phyloP scores from a whole-genome alignment of 2,113 vertebrate genomes.

The Sapajus apella region DNA sequence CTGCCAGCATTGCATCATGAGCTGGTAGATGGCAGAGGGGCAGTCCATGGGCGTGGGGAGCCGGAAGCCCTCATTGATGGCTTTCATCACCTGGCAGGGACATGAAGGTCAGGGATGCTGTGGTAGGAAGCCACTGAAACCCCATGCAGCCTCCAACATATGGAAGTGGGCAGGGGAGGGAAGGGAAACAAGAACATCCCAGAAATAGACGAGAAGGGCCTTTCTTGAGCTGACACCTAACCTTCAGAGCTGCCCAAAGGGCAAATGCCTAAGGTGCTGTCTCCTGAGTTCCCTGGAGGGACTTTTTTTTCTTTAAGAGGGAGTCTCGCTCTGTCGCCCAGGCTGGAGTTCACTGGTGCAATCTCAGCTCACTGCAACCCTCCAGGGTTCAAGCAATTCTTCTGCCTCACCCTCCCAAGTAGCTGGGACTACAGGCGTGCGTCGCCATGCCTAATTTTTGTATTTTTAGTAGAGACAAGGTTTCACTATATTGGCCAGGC shows the following conservation, averaged over 20 bases:
- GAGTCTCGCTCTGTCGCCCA: too few relatives aligned
- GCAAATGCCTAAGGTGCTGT: background rate
- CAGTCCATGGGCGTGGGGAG: slow-evolving; percentile 96
- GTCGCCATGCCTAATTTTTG: too few relatives aligned
- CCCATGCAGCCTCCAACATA: background rate
- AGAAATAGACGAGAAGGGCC: background rate
- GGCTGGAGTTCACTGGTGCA: too few relatives aligned
- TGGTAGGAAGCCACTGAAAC: background rate
- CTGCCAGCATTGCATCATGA: slow-evolving; percentile 98
- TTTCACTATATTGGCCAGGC: too few relatives aligned
- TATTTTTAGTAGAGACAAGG: too few relatives aligned
- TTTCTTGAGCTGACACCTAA: background rate
- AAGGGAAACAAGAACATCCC: background rate
- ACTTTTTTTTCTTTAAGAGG: too few relatives aligned
- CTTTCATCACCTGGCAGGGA: slow-evolving; percentile 94
- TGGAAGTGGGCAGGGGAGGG: background rate
- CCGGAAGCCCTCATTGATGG: slow-evolving; percentile 96
- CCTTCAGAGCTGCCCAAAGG: background rate
- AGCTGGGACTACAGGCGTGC: too few relatives aligned
- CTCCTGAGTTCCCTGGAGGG: background rate
- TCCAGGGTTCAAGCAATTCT: too few relatives aligned
- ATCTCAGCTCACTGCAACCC: too few relatives aligned
- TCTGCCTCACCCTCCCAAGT: too few relatives aligned
- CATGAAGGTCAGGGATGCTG: accelerated
- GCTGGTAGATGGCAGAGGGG: slow-evolving; percentile 96